These are phyloP conservation scores for Eupithecia subfuscata DNA, from an alignment of 2,888 invertebrate species.

Conservation along the genomic window DNA sequence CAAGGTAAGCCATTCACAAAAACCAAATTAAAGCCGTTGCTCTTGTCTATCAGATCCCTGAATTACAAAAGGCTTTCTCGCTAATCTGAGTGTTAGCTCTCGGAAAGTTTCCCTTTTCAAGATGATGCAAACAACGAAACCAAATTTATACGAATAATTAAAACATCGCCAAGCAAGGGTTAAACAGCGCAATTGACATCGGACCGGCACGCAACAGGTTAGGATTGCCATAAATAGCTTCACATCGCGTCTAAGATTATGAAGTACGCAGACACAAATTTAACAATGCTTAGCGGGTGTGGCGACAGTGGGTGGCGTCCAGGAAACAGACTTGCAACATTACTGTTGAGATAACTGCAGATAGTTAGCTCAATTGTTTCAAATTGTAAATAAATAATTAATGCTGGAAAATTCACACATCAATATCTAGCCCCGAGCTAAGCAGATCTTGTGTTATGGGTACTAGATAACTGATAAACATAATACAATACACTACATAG, in stretches of 20 bases:
- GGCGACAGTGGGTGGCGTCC: background rate
- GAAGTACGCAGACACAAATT: background rate
- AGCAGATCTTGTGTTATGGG: no score
- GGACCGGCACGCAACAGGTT: slow-evolving; percentile 37
- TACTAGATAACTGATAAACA: no score
- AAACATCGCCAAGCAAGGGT: slow-evolving; percentile 35
- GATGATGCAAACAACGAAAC: slow-evolving; percentile 23
- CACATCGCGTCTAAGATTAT: background rate
- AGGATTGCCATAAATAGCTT: slow-evolving; percentile 1
- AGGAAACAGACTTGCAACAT: background rate
- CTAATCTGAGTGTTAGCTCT: slow-evolving; percentile 5
- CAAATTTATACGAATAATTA: slow-evolving; percentile 33
- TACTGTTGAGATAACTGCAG: no score
- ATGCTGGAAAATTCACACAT: no score
- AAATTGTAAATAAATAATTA: no score
- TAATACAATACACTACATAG: no score
- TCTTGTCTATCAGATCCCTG: slow-evolving; percentile 1
- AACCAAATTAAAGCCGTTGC: background rate
- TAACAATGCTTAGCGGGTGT: background rate
- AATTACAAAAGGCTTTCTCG: slow-evolving; percentile 19
- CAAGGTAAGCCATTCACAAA: background rate
- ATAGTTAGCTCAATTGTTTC: no score
- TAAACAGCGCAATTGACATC: slow-evolving; percentile 39
- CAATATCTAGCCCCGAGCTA: no score
- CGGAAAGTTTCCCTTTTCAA: slow-evolving; percentile 15